These are phyloP conservation scores for Drosophila nikananu DNA, from an alignment of 1,140 invertebrate genomes.

Conservation along the genomic window DNA sequence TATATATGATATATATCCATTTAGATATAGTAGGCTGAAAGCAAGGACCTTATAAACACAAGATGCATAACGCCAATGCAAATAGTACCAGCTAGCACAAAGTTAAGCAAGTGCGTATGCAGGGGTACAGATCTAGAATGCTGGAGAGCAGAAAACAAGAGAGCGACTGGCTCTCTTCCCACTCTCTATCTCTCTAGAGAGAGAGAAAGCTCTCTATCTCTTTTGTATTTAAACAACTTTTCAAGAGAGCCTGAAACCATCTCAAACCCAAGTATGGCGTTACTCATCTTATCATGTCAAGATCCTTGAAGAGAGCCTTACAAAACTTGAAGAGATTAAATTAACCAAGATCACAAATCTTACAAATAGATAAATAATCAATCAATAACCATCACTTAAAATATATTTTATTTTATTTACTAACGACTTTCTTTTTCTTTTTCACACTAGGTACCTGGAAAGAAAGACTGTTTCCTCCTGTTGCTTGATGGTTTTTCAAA, in stretches of 20 bases:
- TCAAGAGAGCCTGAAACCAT: no score
- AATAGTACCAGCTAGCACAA: no score
- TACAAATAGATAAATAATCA: not conserved
- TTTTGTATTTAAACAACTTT: no score
- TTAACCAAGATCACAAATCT: not conserved
- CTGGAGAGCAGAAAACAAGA: no score
- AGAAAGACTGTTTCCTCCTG: slow-evolving; percentile 86
- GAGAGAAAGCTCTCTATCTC: no score
- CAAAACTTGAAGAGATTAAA: not conserved
- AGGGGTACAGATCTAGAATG: no score
- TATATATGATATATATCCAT: not conserved
- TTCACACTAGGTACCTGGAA: slow-evolving; percentile 81
- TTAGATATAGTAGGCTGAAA: slow-evolving; percentile 2
- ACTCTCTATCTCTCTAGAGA: no score
- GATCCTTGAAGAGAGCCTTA: not conserved
- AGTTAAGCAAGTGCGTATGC: no score
- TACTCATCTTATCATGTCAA: not conserved
- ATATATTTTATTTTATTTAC: not conserved
- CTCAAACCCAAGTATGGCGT: not conserved
- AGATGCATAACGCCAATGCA: not conserved
- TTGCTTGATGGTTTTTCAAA: slow-evolving; percentile 85
- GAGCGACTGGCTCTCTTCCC: no score
- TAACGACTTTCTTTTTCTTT: slow-evolving; percentile 5
- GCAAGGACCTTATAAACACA: not conserved
- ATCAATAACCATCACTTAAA: not conserved